A percentile compares a stretch with the other conserved stretches of the same genome.
These are phyloP conservation scores for Styela plicata DNA, from an alignment of 23 tunicate genomes.

Conservation along the genomic window DNA sequence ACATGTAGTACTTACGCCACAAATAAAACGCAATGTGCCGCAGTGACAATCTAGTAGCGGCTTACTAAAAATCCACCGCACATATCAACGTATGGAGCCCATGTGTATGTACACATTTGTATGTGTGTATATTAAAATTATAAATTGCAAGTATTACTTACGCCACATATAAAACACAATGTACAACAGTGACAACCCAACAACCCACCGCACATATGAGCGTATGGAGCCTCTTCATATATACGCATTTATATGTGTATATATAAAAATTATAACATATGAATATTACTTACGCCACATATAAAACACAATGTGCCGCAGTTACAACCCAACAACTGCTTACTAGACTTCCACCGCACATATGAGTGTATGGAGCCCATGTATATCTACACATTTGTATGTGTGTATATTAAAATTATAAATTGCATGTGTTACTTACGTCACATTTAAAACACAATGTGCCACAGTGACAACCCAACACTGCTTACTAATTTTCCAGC, in stretches of 20 bases:
- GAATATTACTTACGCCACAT: neutral
- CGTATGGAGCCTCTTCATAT: too few species aligned
- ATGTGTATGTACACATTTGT: too few species aligned
- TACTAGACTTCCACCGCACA: slow-evolving; percentile 84
- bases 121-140: too few species aligned
- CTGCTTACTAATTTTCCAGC: too few species aligned
- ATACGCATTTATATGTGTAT: too few species aligned
- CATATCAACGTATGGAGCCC: slow-evolving; percentile 40
- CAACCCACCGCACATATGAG: slow-evolving; percentile 70
- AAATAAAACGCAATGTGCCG: slow-evolving; percentile 52
- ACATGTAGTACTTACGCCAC: neutral
- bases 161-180: slow-evolving; percentile 26
- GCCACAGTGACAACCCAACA: slow-evolving; percentile 82
- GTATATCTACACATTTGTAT: too few species aligned
- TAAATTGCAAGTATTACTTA: too few species aligned
- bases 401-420: too few species aligned
- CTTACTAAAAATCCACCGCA: too few species aligned
- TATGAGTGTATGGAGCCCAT: slow-evolving; percentile 45
- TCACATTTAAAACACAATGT: slow-evolving; percentile 31
- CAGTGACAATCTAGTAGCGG: slow-evolving; percentile 65
- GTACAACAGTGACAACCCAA: slow-evolving; percentile 76
- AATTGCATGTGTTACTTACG: too few species aligned
- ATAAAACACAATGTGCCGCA: slow-evolving; percentile 60
- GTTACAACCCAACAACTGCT: slow-evolving; percentile 69
- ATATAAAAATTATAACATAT: too few species aligned